Evolutionary conservation across 2,797 vertebrate species (phyloP), one percentile per base, ranked within the genome.

Genomic region (Crocidura indochinensis): DNA sequence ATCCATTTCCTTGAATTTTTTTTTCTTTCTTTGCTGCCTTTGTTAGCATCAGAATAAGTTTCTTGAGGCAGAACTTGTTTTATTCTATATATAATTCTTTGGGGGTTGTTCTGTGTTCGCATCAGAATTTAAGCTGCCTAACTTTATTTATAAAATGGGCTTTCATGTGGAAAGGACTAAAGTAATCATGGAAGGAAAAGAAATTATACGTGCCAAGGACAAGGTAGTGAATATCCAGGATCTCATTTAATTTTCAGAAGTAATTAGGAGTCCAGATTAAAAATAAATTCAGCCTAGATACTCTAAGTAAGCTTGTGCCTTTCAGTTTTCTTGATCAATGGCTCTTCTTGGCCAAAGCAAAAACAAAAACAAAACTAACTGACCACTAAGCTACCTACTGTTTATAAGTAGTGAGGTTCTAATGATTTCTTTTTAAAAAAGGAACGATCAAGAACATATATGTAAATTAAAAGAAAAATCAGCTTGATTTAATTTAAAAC

Each of bases 1-100:
- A 94, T 81, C 85, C 53, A 93, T 94, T 96, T 95, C 90, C 92
- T 87, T 93, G 87, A 92, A 83, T 86, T 92, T 83, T 94, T 84
- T 51, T 60, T 60, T 60, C 84, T 88, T 86, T 80, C 72, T 94
- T 85, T 76, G 65, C 85, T 90, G 31, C n/a, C 27, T 81, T 94
- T 90, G 69, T 88, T 85, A 93, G 84, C 85, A 73, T 93, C 84
- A 91, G 84, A 92, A 44, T 29, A 80, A 64, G 87, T 65, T 73
- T 60, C 81, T 83, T 38, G 46, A 83, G 89, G 92, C 72, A 92
- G 46, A 20, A 74, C 26, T 78, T 62, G 91, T 87, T 93, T 82
- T 71, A 91, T 85, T 75, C 46, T 46, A 73, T 9, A 78, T 83
- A 60, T 72, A 88, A 89, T 87, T 94, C 84, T 87, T 84, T 89